Conservation (phyloP, 2,888 invertebrate genomes). For the Anthrax anthrax region DNA sequence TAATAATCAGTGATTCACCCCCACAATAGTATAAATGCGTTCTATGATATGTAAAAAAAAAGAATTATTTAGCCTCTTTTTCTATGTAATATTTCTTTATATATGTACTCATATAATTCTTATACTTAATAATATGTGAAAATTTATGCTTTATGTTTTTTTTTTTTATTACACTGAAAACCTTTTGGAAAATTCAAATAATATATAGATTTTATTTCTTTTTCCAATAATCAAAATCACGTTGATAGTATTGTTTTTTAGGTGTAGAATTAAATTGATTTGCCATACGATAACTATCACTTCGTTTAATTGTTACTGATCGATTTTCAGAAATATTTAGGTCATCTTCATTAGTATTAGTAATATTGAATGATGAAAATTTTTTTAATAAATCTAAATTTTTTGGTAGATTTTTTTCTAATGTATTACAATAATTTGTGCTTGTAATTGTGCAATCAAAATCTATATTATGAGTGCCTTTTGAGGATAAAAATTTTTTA, state of each 20-base stretch:
- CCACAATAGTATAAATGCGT: too few species aligned
- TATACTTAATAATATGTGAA: too few species aligned
- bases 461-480: not conserved
- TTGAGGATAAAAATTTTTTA: not conserved
- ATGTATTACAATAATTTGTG: not conserved
- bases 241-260: not conserved
- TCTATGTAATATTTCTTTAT: too few species aligned
- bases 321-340: not conserved
- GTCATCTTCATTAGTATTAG: not conserved
- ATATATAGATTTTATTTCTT: not conserved
- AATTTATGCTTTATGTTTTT: not conserved
- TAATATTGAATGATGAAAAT: too few species aligned
- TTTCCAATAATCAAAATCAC: not conserved
- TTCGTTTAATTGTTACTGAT: constrained; percentile 46
- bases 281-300: constrained; percentile 72
- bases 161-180: not conserved
- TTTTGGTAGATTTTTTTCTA: too few species aligned
- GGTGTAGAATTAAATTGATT: constrained; percentile 31
- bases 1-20: not conserved
- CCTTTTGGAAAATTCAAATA: not conserved
- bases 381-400: too few species aligned
- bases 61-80: not conserved
- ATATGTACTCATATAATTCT: too few species aligned
- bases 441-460: not conserved
- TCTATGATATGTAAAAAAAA: too few species aligned